Conservation (phyloP, 23 tunicate genomes). For the Aplidium turbinatum region DNA sequence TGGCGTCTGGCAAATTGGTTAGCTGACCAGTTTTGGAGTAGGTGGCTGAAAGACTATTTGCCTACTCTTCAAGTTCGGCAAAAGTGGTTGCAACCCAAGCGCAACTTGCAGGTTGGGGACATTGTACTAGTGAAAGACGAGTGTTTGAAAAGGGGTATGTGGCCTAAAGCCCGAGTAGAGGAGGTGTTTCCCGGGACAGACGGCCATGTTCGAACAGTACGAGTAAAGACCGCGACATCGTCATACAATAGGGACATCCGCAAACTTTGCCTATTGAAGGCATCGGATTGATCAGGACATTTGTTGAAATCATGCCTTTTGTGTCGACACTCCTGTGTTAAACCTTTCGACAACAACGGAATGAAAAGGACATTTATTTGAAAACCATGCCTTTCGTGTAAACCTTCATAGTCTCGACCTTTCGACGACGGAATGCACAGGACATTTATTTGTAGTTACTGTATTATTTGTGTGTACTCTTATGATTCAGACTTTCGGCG, state of each 20-base stretch:
- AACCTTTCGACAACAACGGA: no score
- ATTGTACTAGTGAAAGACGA: slow-evolving; percentile 34
- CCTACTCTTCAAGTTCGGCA: slow-evolving; percentile 22
- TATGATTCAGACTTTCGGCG: no score
- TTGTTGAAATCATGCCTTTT: no score
- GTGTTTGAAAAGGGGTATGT: background rate
- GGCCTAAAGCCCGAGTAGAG: slow-evolving; percentile 49
- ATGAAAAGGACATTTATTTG: no score
- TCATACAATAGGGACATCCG: slow-evolving; percentile 32
- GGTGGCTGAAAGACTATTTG: slow-evolving; percentile 19
- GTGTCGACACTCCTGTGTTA: no score
- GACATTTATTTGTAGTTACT: no score
- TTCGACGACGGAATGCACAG: no score
- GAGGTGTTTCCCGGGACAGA: slow-evolving; percentile 31
- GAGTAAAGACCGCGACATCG: background rate
- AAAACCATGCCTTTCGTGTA: no score
- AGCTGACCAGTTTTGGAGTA: slow-evolving; percentile 21
- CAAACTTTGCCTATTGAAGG: slow-evolving; percentile 26
- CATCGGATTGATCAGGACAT: no score
- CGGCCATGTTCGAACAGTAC: slow-evolving; percentile 29
- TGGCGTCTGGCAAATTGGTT: background rate
- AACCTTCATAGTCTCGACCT: no score
- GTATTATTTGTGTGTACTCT: no score
- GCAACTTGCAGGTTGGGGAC: slow-evolving; percentile 10
- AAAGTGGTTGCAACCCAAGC: slow-evolving; percentile 29